A percentile compares a stretch with the other conserved stretches of the same genome.
phyloP scores from a whole-genome alignment of 1,140 invertebrate genomes.

The Panagrolaimus sp. region DNA sequence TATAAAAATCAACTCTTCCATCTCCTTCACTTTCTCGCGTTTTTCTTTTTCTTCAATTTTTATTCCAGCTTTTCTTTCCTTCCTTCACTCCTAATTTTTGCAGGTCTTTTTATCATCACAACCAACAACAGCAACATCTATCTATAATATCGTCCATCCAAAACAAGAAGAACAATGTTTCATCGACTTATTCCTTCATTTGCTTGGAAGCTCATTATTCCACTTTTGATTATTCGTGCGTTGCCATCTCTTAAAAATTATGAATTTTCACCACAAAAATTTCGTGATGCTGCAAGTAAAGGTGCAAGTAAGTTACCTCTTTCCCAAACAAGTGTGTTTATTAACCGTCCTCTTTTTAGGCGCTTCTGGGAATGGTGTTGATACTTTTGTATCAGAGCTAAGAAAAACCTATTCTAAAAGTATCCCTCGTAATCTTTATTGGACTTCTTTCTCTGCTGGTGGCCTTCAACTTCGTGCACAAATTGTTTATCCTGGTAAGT shows the following conservation, averaged over 20 bases:
- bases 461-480: slow-evolving; percentile 39
- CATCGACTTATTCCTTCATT: slow-evolving; percentile 2
- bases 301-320: background rate
- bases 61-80: no score
- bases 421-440: background rate
- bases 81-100: no score
- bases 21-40: no score
- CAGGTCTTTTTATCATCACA: no score
- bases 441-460: slow-evolving; percentile 37
- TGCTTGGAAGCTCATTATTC: background rate
- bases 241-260: background rate
- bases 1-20: no score
- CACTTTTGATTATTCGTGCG: background rate
- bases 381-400: background rate
- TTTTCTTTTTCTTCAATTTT: no score
- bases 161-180: background rate
- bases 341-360: background rate
- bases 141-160: no score
- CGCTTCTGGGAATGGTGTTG: background rate
- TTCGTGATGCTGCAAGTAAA: background rate
- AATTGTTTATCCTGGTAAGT: slow-evolving; percentile 10
- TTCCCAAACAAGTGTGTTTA: background rate
- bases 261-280: background rate
- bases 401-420: background rate
- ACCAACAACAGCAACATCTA: no score